Evolutionary conservation across 2,888 invertebrate species (phyloP).

Genomic region (Lycia hirtaria): DNA sequence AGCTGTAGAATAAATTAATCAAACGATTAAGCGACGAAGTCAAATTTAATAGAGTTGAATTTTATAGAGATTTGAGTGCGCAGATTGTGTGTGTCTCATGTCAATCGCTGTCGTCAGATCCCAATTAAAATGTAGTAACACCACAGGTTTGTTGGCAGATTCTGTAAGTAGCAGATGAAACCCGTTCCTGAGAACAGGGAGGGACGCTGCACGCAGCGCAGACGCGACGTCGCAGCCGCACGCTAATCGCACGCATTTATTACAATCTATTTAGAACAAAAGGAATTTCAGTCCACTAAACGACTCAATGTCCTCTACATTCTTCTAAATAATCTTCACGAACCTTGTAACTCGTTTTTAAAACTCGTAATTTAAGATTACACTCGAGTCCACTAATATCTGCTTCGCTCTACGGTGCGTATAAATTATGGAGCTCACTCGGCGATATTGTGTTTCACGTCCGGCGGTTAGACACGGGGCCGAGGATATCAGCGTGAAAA

Average conservation of each 20-base stretch:
- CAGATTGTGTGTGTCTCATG: constrained; percentile 53
- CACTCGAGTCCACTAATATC: constrained; percentile 67
- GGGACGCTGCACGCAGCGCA: constrained; percentile 40
- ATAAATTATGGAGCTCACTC: constrained; percentile 80
- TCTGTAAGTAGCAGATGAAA: constrained; percentile 28
- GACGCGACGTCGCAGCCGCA: constrained; percentile 24
- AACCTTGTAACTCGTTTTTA: constrained; percentile 24
- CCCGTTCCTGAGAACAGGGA: constrained; percentile 52
- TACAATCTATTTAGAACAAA: constrained; percentile 70
- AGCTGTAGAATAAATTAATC: constrained; percentile 29
- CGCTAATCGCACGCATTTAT: constrained; percentile 69
- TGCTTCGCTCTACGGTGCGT: constrained; percentile 62
- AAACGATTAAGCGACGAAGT: constrained; percentile 31
- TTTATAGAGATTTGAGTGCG: constrained; percentile 46
- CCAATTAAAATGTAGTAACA: constrained; percentile 65
- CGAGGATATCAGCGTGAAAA: constrained; percentile 83
- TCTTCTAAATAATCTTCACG: neutral
- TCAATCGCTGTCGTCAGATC: constrained; percentile 52
- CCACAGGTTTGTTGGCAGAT: constrained; percentile 5
- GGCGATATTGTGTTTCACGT: constrained; percentile 84
- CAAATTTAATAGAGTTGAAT: too few species aligned
- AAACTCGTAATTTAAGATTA: constrained; percentile 63
- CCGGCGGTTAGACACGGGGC: constrained; percentile 79
- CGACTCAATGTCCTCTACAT: constrained; percentile 10
- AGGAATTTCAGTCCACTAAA: constrained; percentile 49